phyloP scores from a whole-genome alignment of 2,113 vertebrate genomes.

The Catharus minimus region DNA sequence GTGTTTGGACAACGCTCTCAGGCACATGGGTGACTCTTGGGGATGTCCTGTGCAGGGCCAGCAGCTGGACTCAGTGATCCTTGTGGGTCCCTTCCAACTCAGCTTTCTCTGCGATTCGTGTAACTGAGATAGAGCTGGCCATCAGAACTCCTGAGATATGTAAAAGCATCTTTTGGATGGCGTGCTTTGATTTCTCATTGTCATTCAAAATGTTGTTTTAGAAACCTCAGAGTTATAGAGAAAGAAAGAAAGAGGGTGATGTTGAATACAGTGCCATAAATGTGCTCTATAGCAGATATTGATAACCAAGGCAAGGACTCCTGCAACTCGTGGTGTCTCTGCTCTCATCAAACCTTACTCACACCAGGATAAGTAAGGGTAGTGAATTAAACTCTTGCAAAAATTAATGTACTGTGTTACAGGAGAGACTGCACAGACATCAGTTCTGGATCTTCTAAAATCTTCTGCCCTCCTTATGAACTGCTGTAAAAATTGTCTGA shows the following conservation, averaged over 20 bases:
- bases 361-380: background rate
- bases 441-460: background rate
- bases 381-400: background rate
- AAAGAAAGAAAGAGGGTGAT: background rate
- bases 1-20: background rate
- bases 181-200: background rate
- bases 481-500: background rate
- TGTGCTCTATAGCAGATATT: rapidly evolving
- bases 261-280: background rate
- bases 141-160: background rate
- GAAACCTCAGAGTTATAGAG: background rate
- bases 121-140: background rate
- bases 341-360: background rate
- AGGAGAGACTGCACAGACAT: background rate
- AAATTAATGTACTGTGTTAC: background rate
- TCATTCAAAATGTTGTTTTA: background rate
- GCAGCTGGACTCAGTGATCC: background rate
- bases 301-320: background rate
- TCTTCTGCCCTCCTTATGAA: background rate
- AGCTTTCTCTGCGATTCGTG: background rate
- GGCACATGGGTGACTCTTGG: background rate
- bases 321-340: background rate
- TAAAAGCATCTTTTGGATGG: background rate
- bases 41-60: background rate
- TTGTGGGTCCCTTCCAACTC: background rate